Conservation (phyloP, 2,113 vertebrate species). For the Corythornis vintsioides region DNA sequence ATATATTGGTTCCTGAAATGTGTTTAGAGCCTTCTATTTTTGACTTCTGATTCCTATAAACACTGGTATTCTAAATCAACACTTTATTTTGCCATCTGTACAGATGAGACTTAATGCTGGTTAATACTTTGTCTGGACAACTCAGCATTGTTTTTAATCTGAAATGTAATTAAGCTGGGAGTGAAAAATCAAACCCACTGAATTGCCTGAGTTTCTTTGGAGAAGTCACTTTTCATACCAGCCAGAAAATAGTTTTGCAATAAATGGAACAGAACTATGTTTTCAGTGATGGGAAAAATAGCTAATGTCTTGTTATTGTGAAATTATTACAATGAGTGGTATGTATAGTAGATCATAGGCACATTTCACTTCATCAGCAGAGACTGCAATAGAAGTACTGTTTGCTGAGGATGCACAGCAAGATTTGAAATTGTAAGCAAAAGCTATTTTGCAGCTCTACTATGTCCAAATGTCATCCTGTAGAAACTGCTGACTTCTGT, state of each 20-base stretch:
- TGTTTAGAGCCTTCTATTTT: neutral
- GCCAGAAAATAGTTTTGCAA: neutral
- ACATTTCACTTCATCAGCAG: slow-evolving; percentile 72
- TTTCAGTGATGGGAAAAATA: neutral
- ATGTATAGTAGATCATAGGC: slow-evolving; percentile 52
- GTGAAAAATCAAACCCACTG: neutral
- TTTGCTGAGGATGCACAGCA: slow-evolving; percentile 76
- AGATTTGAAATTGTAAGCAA: slow-evolving; percentile 76
- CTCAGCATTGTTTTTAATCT: slow-evolving; percentile 10
- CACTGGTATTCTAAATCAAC: neutral
- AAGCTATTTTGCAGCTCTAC: slow-evolving; percentile 73
- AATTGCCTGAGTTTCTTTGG: neutral
- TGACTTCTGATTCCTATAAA: neutral
- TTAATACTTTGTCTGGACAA: slow-evolving; percentile 30
- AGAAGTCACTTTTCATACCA: neutral
- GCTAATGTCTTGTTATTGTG: neutral
- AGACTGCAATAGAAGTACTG: slow-evolving; percentile 64
- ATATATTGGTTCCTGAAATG: neutral
- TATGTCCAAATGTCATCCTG: slow-evolving; percentile 67
- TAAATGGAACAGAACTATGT: neutral
- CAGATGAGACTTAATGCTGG: neutral
- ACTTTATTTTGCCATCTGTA: neutral
- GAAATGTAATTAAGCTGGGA: neutral
- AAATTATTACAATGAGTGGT: slow-evolving; percentile 16
- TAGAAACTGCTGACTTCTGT: slow-evolving; percentile 75